A percentile compares a stretch with the other conserved stretches of the same genome.
These are phyloP conservation scores for Pinna nobilis DNA, from an alignment of 1,140 invertebrate species.

Conservation along the genomic window DNA sequence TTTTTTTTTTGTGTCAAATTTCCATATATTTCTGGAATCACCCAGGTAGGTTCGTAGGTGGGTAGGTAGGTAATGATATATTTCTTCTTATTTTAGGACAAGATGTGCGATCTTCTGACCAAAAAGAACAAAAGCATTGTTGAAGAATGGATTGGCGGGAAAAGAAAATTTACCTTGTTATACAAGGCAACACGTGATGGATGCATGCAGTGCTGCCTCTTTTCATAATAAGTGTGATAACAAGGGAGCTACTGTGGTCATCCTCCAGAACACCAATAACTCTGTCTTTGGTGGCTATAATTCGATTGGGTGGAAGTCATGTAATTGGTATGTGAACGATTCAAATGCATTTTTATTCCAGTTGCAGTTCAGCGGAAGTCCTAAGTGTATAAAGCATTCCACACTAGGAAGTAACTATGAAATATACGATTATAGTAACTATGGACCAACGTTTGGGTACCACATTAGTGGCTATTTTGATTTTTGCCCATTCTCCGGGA, in stretches of 20 bases:
- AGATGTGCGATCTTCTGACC: too few relatives aligned
- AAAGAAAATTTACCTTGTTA: conserved; percentile 29
- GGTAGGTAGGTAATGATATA: too few relatives aligned
- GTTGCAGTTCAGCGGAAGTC: conserved; percentile 22
- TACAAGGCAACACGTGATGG: conserved; percentile 38
- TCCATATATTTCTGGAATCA: too few relatives aligned
- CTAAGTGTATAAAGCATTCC: neutral
- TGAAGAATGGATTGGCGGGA: conserved; percentile 1
- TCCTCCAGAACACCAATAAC: conserved; percentile 41
- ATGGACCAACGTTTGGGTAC: conserved; percentile 43
- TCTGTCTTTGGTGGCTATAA: conserved; percentile 50
- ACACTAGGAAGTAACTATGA: neutral
- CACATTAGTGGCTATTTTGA: conserved; percentile 8
- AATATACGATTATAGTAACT: neutral
- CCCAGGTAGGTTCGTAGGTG: too few relatives aligned
- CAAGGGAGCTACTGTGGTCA: conserved; percentile 41
- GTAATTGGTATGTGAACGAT: conserved; percentile 26
- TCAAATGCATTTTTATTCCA: conserved; percentile 46
- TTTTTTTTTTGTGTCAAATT: too few relatives aligned
- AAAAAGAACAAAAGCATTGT: too few relatives aligned
- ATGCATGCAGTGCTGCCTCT: conserved; percentile 31
- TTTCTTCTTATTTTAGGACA: too few relatives aligned
- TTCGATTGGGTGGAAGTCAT: conserved; percentile 33
- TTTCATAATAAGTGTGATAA: conserved; percentile 49
- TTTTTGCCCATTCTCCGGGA: conserved; percentile 1